phyloP scores from a whole-genome alignment of 2,797 vertebrate species.

The Limnodromus scolopaceus region DNA sequence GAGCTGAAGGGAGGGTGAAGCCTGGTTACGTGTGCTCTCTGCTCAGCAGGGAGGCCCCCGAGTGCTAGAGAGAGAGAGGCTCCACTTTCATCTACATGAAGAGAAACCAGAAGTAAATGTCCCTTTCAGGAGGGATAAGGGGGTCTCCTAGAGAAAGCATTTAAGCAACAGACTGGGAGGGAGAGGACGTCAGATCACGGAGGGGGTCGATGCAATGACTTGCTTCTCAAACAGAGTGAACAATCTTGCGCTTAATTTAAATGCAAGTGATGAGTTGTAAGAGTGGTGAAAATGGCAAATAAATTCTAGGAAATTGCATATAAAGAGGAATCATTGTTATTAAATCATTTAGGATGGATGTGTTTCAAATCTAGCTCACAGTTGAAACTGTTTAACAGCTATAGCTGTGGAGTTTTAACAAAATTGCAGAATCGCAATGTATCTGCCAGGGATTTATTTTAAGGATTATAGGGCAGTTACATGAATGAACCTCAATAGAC shows the following conservation, averaged over 20 bases:
- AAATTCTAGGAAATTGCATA: constrained; percentile 57
- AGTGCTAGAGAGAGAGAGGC: neutral
- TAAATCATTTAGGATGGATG: constrained; percentile 48
- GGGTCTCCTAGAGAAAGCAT: neutral
- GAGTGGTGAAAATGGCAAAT: constrained; percentile 55
- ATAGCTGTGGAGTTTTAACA: constrained; percentile 26
- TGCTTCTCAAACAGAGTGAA: constrained; percentile 9
- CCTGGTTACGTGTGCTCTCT: neutral
- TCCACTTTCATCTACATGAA: constrained; percentile 37
- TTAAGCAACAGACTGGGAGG: neutral
- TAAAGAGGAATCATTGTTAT: constrained; percentile 42
- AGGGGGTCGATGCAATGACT: neutral
- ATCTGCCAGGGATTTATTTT: constrained; percentile 47
- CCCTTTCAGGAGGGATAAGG: constrained; percentile 32
- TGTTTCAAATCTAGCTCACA: constrained; percentile 63
- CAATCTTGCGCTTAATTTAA: constrained; percentile 18
- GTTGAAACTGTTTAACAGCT: constrained; percentile 53
- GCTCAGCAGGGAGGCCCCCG: constrained; percentile 9
- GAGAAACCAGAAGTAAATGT: constrained; percentile 42
- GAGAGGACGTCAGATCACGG: neutral
- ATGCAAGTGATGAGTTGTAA: constrained; percentile 46
- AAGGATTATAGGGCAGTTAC: neutral
- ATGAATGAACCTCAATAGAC: constrained; percentile 11
- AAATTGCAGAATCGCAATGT: neutral
- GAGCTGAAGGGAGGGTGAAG: neutral